A percentile compares a stretch with the other conserved stretches of the same genome.
These are phyloP conservation scores for Ascaphus truei DNA, from an alignment of 2,113 vertebrate species.

Conservation along the genomic window DNA sequence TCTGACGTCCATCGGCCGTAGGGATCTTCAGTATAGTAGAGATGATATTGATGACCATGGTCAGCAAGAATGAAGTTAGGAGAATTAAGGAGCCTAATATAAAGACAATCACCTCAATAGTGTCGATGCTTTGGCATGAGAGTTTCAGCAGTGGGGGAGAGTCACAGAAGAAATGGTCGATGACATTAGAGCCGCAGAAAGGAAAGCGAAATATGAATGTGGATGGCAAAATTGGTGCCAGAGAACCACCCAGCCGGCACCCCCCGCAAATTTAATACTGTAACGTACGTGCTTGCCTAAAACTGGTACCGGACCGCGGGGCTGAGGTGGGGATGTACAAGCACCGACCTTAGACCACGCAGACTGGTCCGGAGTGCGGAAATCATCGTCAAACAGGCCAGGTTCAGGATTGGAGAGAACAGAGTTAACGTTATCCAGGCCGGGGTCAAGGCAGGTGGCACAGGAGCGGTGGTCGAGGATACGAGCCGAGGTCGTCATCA, in stretches of 20 bases:
- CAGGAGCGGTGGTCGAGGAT: no score
- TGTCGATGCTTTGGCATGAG: not conserved
- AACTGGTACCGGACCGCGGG: no score
- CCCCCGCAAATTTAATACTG: not conserved
- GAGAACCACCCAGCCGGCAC: not conserved
- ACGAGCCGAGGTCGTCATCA: no score
- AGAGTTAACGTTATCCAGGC: no score
- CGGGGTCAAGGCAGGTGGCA: no score
- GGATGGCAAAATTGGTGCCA: not conserved
- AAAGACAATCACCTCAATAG: slow-evolving; percentile 1
- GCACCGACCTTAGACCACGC: no score
- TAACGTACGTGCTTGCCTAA: no score
- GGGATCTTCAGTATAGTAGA: slow-evolving; percentile 8
- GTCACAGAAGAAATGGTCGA: slow-evolving; percentile 20
- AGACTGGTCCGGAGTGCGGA: no score
- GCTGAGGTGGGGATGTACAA: no score
- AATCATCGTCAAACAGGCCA: no score
- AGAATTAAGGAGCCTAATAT: not conserved
- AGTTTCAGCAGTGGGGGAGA: not conserved
- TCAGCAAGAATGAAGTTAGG: not conserved
- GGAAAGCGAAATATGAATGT: not conserved
- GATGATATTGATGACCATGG: not conserved
- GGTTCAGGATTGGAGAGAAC: no score
- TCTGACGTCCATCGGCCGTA: not conserved
- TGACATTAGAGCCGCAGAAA: not conserved